Base-by-base conservation (phyloP, 2,113 vertebrate genomes). In the Okapia johnstoni region DNA sequence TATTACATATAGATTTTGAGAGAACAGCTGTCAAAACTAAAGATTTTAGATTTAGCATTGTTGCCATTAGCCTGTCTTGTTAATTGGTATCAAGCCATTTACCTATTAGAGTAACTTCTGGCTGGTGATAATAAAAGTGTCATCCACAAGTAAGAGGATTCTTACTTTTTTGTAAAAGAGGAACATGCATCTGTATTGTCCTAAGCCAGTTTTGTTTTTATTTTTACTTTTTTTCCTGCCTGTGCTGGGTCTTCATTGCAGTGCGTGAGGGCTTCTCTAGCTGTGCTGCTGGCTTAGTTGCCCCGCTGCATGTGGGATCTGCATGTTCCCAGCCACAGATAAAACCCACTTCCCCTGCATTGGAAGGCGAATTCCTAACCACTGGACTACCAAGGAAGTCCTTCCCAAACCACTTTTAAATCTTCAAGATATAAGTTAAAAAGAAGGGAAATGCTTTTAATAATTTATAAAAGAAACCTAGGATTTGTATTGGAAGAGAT, bases 101-200 rank as follows among this genome's bases (percentile, higher is more conserved):
- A 70, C 66, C 89, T 95, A 15, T 66, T 95, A 77, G 33, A 48
- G 9, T 70, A 55, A 70, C 83, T 48, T 33, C 48, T 91, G 23
- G 15, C 40, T 95, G 21, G 30, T 96, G 33, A 84, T 90, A 84
- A 95, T 63, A 80, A 81, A 91, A 70, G 84, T 85, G 19, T 58
- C 14, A 19, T 85, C 40, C 88, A 60, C 30, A 76, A 90, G 9
- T 70, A 55, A 84, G 73, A 96, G 36, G n/a, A 61, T 55, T 93
- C 23, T 26, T 25, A 43, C 23, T 43, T 76, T 76, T 76, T 26
- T 76, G 40, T 76, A 43, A 26, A 76, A 76, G 26, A 76, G 70
- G 40, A 76, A 14, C 40, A 26, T 76, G 23, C 23, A 15, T 76
- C 70, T 43, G 23, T 76, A 14, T 76, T 26, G 70, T 43, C 23